Evolutionary conservation across 2,888 invertebrate genomes (phyloP).

Genomic region (Maniola hyperantus): DNA sequence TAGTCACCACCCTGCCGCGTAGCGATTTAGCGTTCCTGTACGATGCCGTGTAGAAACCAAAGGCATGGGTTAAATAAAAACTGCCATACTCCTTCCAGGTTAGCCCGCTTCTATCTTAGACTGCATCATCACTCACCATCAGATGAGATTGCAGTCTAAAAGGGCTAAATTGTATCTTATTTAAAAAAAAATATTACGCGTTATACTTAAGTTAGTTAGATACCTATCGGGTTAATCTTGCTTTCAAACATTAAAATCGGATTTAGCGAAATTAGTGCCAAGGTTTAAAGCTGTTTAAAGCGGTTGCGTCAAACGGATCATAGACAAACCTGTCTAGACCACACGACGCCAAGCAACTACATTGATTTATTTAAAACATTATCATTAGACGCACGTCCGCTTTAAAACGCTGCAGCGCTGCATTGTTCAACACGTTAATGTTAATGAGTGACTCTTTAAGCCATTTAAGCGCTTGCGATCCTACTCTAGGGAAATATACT

Average conservation of each 20-base stretch:
- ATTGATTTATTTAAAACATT: constrained; percentile 41
- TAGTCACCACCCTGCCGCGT: too few relatives aligned
- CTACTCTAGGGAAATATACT: constrained; percentile 20
- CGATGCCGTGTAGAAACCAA: too few relatives aligned
- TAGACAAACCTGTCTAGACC: constrained; percentile 54
- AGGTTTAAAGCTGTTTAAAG: constrained; percentile 50
- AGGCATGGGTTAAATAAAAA: too few relatives aligned
- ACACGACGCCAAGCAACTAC: constrained; percentile 51
- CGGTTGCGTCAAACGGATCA: constrained; percentile 53
- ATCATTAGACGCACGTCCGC: constrained; percentile 37
- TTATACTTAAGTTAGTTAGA: too few relatives aligned
- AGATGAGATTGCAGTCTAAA: too few relatives aligned
- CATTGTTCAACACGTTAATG: constrained; percentile 23
- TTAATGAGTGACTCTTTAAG: constrained; percentile 32
- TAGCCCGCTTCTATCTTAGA: too few relatives aligned
- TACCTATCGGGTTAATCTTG: neutral
- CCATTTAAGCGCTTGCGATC: constrained; percentile 33
- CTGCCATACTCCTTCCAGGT: too few relatives aligned
- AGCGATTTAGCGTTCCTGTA: too few relatives aligned
- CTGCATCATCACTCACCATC: too few relatives aligned
- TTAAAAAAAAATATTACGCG: too few relatives aligned
- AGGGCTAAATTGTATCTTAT: too few relatives aligned
- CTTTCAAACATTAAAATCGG: constrained; percentile 42
- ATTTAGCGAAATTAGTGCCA: constrained; percentile 55
- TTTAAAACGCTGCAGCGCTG: constrained; percentile 39